phyloP scores from a whole-genome alignment of 23 tunicate genomes.

The Botrylloides violaceus region DNA sequence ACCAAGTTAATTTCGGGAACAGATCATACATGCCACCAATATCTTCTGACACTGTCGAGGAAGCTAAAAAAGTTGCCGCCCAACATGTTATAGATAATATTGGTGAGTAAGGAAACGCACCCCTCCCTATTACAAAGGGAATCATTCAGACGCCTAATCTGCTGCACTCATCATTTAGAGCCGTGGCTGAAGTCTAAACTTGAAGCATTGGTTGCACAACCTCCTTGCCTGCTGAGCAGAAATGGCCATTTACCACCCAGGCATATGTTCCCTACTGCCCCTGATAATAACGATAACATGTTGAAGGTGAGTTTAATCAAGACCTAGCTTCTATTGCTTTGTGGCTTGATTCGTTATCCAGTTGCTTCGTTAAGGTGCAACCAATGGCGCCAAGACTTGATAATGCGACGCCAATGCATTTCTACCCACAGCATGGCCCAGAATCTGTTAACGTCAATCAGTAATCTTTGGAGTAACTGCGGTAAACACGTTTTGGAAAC shows the following conservation, averaged over 20 bases:
- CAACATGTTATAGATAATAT: slow-evolving; percentile 50
- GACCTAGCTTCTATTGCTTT: background rate
- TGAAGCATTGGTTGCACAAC: background rate
- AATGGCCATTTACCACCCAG: background rate
- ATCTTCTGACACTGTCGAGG: slow-evolving; percentile 42
- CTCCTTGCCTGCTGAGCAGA: background rate
- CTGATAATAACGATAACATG: background rate
- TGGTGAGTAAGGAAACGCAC: no score
- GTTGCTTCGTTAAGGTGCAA: background rate
- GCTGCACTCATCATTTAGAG: no score
- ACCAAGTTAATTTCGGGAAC: slow-evolving; percentile 46
- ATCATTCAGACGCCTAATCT: no score
- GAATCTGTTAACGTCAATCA: background rate
- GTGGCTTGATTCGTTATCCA: background rate
- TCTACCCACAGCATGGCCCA: background rate
- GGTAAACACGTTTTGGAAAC: no score
- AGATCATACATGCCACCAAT: slow-evolving; percentile 56
- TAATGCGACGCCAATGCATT: background rate
- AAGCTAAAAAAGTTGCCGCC: slow-evolving; percentile 63
- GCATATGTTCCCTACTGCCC: background rate
- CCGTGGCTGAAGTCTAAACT: background rate
- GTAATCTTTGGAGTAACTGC: no score
- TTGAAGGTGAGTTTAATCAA: background rate
- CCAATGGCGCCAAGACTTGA: background rate
- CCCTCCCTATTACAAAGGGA: no score